Evolutionary conservation across 2,797 vertebrate species (phyloP).

Genomic region (Uromys caudimaculatus): DNA sequence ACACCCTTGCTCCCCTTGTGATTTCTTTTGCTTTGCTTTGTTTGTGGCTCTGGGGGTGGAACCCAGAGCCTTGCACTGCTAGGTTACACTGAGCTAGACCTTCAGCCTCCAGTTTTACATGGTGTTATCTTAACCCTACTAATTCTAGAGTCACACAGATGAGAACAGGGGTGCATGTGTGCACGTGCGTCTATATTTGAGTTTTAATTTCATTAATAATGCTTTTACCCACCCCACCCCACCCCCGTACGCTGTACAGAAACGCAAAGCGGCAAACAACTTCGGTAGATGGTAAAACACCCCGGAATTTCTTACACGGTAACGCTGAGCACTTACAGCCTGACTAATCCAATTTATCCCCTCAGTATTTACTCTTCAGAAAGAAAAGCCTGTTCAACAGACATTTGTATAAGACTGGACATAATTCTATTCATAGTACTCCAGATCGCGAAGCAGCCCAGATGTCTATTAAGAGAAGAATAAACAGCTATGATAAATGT

Average conservation of each 20-base stretch:
- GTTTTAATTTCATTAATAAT: conserved; percentile 40
- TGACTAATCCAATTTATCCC: background rate
- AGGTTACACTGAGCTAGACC: background rate
- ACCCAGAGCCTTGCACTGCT: background rate
- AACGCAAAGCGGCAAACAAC: background rate
- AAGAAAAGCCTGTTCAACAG: conserved; percentile 52
- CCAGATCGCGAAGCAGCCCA: background rate
- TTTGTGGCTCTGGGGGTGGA: background rate
- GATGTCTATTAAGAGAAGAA: background rate
- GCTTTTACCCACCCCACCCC: background rate
- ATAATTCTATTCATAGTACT: conserved; percentile 1
- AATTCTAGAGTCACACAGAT: background rate
- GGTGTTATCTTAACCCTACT: background rate
- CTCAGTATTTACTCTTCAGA: conserved; percentile 30
- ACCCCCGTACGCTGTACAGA: background rate
- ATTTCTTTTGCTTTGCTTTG: background rate
- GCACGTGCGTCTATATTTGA: background rate
- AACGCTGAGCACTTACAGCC: background rate
- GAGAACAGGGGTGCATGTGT: background rate
- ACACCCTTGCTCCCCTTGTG: background rate
- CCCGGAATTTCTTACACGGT: conserved; percentile 27
- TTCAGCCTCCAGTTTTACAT: background rate
- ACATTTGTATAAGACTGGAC: background rate
- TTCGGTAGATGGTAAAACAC: background rate
- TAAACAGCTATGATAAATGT: background rate